Conservation (phyloP, 2,888 invertebrate genomes). For the Pachydiplax longipennis region DNA sequence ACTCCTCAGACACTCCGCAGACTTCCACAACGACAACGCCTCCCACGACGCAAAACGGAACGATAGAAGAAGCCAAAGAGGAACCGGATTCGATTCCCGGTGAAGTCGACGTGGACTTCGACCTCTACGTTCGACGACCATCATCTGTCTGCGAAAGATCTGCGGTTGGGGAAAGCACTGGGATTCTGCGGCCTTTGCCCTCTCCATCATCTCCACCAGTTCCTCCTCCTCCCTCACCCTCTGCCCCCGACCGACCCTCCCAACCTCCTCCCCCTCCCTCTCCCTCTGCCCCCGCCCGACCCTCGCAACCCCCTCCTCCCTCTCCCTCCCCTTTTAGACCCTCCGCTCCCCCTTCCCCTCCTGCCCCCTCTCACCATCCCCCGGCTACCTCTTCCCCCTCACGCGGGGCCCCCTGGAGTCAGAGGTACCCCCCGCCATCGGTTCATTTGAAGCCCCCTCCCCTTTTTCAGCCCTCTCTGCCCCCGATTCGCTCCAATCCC, state of each 20-base stretch:
- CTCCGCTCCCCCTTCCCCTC: background rate
- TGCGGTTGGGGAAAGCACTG: background rate
- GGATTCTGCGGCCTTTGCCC: background rate
- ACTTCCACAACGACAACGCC: too few species aligned
- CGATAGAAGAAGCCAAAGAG: background rate
- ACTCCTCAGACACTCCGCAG: background rate
- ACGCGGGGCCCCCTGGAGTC: background rate
- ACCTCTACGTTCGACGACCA: background rate
- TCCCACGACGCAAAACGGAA: background rate
- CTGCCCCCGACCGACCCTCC: background rate
- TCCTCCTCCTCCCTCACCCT: background rate
- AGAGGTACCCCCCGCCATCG: slow-evolving; percentile 14
- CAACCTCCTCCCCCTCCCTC: background rate
- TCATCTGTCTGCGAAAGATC: slow-evolving; percentile 10
- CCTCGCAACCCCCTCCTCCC: background rate
- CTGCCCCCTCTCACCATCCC: background rate
- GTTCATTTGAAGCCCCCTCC: slow-evolving; percentile 38
- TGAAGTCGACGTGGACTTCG: background rate
- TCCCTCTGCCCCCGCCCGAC: background rate
- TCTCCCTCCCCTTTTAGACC: background rate
- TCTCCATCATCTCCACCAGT: background rate
- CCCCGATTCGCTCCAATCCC: background rate
- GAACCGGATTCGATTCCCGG: background rate
- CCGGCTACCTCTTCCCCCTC: background rate
- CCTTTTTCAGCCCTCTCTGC: slow-evolving; percentile 14